phyloP scores from a whole-genome alignment of 2,888 invertebrate species.

The Phengaris arion region DNA sequence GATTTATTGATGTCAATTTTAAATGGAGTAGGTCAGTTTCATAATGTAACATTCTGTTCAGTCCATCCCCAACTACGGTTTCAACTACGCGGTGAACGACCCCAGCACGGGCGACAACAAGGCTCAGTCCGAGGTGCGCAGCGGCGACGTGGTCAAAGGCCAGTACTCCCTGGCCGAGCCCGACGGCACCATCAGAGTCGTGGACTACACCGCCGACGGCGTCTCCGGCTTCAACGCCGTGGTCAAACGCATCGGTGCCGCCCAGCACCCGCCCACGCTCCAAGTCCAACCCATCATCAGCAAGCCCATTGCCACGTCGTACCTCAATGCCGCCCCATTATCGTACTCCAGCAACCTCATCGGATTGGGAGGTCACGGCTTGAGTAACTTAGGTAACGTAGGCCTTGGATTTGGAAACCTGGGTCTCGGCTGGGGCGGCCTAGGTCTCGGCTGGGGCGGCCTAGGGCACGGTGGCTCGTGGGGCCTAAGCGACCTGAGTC shows the following conservation, averaged over 20 bases:
- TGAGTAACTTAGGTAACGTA: conserved; percentile 19
- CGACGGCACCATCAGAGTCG: conserved; percentile 68
- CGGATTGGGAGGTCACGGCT: conserved; percentile 31
- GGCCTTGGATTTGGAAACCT: conserved; percentile 26
- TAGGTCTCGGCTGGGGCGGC: conserved; percentile 31
- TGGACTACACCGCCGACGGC: conserved; percentile 67
- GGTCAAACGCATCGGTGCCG: conserved; percentile 66
- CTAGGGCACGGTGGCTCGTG: conserved; percentile 29
- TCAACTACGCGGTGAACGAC: conserved; percentile 74
- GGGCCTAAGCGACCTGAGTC: conserved; percentile 32
- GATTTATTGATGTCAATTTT: no score
- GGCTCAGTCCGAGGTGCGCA: conserved; percentile 65
- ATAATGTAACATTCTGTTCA: conserved; percentile 39
- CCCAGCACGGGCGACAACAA: conserved; percentile 72
- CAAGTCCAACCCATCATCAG: conserved; percentile 27
- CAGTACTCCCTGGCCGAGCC: conserved; percentile 70
- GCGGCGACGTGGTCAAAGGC: conserved; percentile 68
- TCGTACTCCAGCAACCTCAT: conserved; percentile 13
- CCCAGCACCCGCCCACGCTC: conserved; percentile 56
- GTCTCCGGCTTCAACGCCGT: conserved; percentile 69
- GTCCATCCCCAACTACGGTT: conserved; percentile 68
- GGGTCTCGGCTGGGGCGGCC: conserved; percentile 34
- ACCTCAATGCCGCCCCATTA: not conserved
- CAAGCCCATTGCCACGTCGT: conserved; percentile 33
- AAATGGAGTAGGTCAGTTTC: no score